These are phyloP conservation scores for Pantherophis vulpinus DNA, from an alignment of 2,797 vertebrate genomes.

Conservation along the genomic window DNA sequence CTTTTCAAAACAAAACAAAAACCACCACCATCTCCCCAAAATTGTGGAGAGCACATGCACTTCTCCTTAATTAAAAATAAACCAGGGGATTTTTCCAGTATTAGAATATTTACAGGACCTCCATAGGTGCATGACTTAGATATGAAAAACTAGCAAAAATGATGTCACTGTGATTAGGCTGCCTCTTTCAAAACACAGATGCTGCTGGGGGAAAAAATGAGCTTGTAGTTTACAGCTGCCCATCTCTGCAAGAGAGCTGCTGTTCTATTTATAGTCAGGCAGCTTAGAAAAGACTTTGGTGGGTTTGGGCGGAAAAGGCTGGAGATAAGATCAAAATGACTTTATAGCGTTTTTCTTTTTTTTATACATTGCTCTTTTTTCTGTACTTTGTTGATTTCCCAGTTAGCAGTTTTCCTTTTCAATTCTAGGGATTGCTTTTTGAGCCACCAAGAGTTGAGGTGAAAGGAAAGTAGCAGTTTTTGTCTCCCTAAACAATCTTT, in stretches of 20 bases:
- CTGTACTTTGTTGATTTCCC: conserved; percentile 50
- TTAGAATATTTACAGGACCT: conserved; percentile 43
- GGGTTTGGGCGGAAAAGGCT: conserved; percentile 71
- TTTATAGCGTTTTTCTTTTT: conserved; percentile 57
- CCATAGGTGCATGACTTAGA: conserved; percentile 35
- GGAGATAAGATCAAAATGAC: conserved; percentile 70
- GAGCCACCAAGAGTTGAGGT: not conserved
- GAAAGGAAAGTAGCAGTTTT: not conserved
- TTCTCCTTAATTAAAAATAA: conserved; percentile 29
- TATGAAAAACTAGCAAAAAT: conserved; percentile 54
- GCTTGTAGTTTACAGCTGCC: conserved; percentile 58
- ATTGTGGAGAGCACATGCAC: conserved; percentile 30
- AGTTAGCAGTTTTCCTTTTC: conserved; percentile 19
- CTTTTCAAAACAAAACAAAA: not conserved
- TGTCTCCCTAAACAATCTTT: not conserved
- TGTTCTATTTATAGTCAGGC: conserved; percentile 71
- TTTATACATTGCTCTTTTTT: conserved; percentile 52
- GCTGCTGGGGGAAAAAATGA: conserved; percentile 54
- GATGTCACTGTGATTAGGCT: conserved; percentile 14
- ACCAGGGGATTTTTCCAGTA: conserved; percentile 27
- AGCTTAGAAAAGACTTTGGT: conserved; percentile 64
- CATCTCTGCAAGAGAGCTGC: conserved; percentile 57
- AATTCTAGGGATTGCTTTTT: conserved; percentile 34
- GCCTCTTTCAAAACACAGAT: not conserved
- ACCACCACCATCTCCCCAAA: conserved; percentile 24